Evolutionary conservation across 2,113 vertebrate species (phyloP).

Genomic region (Sphaerodactylus townsendi): DNA sequence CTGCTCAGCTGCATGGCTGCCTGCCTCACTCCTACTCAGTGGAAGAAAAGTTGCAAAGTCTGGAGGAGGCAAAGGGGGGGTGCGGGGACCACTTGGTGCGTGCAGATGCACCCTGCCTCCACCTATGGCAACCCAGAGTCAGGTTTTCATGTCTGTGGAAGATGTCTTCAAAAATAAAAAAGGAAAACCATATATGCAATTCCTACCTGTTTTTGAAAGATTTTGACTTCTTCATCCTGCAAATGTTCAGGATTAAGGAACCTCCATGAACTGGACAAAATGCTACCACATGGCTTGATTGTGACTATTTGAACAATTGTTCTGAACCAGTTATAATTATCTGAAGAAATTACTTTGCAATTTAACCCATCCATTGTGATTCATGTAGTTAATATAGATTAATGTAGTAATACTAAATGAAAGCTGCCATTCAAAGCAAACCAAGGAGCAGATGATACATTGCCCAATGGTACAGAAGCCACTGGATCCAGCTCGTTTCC

Average conservation of each 20-base stretch:
- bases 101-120: too few species aligned
- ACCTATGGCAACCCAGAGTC: too few species aligned
- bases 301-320: conserved; percentile 56
- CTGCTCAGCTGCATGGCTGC: too few species aligned
- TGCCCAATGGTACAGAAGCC: background rate
- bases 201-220: accelerated
- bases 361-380: conserved; percentile 60
- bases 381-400: conserved; percentile 33
- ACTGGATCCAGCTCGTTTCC: background rate
- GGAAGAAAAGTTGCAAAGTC: too few species aligned
- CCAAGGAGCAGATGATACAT: background rate
- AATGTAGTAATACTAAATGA: conserved; percentile 19
- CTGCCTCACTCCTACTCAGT: too few species aligned
- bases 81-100: too few species aligned
- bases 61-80: too few species aligned
- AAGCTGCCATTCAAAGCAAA: background rate
- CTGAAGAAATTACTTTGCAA: conserved; percentile 56
- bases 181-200: too few species aligned
- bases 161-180: too few species aligned
- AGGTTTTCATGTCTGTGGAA: too few species aligned
- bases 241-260: conserved; percentile 22
- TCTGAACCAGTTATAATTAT: conserved; percentile 58
- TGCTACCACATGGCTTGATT: conserved; percentile 44
- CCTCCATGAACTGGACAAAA: background rate
- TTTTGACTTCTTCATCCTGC: background rate